Base-by-base conservation (phyloP, 2,888 invertebrate genomes). In the Ischnus inquisitorius region DNA sequence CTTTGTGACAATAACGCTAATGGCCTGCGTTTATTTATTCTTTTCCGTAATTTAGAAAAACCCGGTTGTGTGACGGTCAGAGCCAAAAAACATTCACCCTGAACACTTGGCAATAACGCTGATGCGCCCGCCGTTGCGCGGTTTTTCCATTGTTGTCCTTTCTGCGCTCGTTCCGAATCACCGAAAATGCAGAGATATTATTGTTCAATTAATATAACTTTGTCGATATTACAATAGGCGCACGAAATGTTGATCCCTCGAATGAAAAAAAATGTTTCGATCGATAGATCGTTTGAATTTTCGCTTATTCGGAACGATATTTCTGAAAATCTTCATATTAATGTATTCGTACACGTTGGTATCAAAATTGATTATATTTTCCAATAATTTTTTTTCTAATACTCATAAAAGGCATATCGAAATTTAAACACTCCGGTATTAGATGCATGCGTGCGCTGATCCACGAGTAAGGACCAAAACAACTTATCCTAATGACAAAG, bases 1-100 rank as follows among this genome's bases (percentile, higher is more conserved):
- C 65, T 82, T 85, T 80, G 74, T 72, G 34, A 76, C 85, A 87
- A 86, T 87, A 87, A 82, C 86, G 77, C 67, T 86, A 85, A 87
- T 85, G 83, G 85, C 41, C 62, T 25, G 28, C 62, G 60, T 54
- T 83, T 75, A 81, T 83, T 85, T 57, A 71, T 79, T 75, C 64
- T 14, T 71, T 69, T 57, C 48, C 75, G 80, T 71, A 51, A 81
- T 78, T 83, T 71, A 79, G n/a, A n/a, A 78, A 80, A 85, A 60
- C 25, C n/a, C 12, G 1, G 34, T 34, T 48, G 60, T 22, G 43
- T 62, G 28, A 22, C 22, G 25, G 57, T 25, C 19, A 22, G 54
- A 22, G 54, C 54, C 54, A 22, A 19, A 54, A 54, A 54, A 54
- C 54, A 54, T 54, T 22, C 19, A 12, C 19, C 54, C 14, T 22